Evolutionary conservation across 2,888 invertebrate species (phyloP), one percentile per base, ranked within the genome.

Genomic region (Nasonovia ribisnigri): DNA sequence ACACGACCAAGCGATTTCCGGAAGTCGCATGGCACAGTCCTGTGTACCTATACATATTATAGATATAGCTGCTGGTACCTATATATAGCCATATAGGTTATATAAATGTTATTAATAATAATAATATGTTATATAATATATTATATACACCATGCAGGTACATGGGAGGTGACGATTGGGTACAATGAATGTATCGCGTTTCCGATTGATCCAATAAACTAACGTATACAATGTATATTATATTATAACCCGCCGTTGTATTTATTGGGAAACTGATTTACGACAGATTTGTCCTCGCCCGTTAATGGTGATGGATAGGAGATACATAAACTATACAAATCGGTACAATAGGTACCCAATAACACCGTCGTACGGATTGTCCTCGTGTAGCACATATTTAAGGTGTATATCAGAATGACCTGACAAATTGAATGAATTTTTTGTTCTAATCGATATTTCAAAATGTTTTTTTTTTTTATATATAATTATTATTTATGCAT

Each of bases 1-100:
- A 54, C 24, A 88, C 46, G 16, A 86, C 88, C 10, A 24, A 60
- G 29, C 29, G 43, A 60, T 60, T 90, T 90, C 89, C 89, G 89
- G 89, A 89, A 54, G 42, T 54, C 54, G n/a, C n/a, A 20, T 51
- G 5, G 29, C 5, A 29, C n/a, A 46, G 46, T 86, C n/a, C 13
- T 29, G 11, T n/a, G 3, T 43, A 48, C 29, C 13, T 29, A 48
- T 46, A 29, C 43, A n/a, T 67, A 67, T 16, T 16, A 13, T 16
- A 67, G 20, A 16, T 67, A n/a, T n/a, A 13, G 1, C 0, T 67
- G 67, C 5, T n/a, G n/a, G 16, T 67, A 67, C n/a, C n/a, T n/a
- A n/a, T 43, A 46, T 11, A 20, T 20, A 46, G 16, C n/a, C 36
- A 5, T 54, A 4, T n/a, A 6, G n/a, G 67, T n/a, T n/a, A n/a